Conservation (phyloP, 2,797 vertebrate genomes). For the Sphenodon punctatus region DNA sequence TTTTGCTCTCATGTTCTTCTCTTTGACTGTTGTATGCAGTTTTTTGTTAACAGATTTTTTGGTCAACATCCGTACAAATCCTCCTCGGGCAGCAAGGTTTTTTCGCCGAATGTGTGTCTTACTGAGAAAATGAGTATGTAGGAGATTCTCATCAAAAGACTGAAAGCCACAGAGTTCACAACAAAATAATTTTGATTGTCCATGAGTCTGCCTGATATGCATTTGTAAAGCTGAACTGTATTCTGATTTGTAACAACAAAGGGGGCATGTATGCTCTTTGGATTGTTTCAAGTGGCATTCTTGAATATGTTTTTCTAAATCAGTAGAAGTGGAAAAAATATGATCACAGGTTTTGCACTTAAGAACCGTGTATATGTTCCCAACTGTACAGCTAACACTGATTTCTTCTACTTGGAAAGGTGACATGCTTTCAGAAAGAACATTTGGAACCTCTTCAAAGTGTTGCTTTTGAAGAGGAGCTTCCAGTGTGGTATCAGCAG, state of each 20-base stretch:
- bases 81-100: constrained; percentile 73
- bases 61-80: constrained; percentile 65
- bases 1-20: constrained; percentile 50
- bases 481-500: constrained; percentile 79
- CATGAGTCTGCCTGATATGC: constrained; percentile 22
- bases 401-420: constrained; percentile 26
- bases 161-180: constrained; percentile 79
- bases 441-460: constrained; percentile 43
- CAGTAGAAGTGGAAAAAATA: constrained; percentile 48
- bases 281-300: constrained; percentile 34
- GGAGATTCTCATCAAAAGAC: constrained; percentile 64
- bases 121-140: constrained; percentile 73
- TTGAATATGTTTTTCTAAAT: constrained; percentile 38
- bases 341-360: constrained; percentile 16
- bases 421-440: constrained; percentile 1
- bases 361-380: neutral
- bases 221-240: neutral
- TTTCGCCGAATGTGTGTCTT: constrained; percentile 77
- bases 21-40: constrained; percentile 16
- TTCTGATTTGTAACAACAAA: constrained; percentile 36
- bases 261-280: constrained; percentile 40
- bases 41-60: constrained; percentile 69
- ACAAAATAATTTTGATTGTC: constrained; percentile 54
- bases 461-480: constrained; percentile 76
- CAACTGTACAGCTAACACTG: neutral